Base-by-base conservation (phyloP, 1,140 invertebrate species). In the Danaus melanippus region DNA sequence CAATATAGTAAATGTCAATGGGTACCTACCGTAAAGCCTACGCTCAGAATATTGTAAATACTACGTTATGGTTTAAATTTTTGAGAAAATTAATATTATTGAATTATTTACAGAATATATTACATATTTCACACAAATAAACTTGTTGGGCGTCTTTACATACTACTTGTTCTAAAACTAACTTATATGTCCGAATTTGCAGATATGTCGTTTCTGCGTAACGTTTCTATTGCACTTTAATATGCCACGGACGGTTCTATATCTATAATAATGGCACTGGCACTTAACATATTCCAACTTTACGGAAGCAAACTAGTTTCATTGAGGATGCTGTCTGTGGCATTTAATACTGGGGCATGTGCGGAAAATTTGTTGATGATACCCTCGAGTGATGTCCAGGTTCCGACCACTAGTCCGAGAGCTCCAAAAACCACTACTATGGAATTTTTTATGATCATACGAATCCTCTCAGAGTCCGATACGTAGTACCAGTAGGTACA, bases 371-470 rank as follows among this genome's bases (percentile, higher is more conserved):
- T 90, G 0, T 74, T 21, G 43, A 92, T 88, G 60, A 94, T 93
- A 56, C 89, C 88, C 10, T 88, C 74, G 0, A 94, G 71, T 53
- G 92, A 92, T 2, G 92, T 93, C 68, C 90, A 93, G 0, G 92
- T 93, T 43, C 93, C 93, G 12, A 92, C 89, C 1, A 93, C 63
- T 1, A 94, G 87, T 9, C 92, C 93, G 1, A 92, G 74, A 0
- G 91, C 59, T 4, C 92, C 92, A 67, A 94, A 91, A 10, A 92
- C 65, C 0, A 95, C 89, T 0, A 97, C 87, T 9, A 91, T 76
- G 48, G 89, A 79, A 79, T 96, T 94, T 78, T 94, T 95, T 21
- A 87, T 67, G 0, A 90, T 58, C 86, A 91, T 89, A 9, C 87
- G 67, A 12, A 82, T 69, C 69, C 89, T 82, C 62, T 89, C 73